Conservation (phyloP, 2,888 invertebrate species). For the Xestobium rufovillosum region DNA sequence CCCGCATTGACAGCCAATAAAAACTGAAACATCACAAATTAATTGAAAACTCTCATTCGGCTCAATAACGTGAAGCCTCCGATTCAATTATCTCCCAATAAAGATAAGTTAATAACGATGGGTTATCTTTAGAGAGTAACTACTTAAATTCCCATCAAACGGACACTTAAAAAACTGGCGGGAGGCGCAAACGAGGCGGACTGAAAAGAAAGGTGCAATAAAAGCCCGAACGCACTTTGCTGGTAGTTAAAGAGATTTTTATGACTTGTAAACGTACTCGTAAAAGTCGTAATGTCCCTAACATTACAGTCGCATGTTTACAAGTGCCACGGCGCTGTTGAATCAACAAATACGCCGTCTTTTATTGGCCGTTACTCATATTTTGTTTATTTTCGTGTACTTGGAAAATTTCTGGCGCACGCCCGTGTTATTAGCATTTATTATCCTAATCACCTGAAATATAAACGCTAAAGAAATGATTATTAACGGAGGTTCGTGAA, state of each 20-base stretch:
- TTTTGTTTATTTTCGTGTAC: constrained; percentile 34
- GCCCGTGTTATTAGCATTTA: too few relatives aligned
- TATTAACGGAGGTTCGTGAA: too few relatives aligned
- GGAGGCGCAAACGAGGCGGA: constrained; percentile 35
- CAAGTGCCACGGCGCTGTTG: constrained; percentile 35
- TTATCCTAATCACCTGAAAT: too few relatives aligned
- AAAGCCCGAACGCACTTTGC: constrained; percentile 42
- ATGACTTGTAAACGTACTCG: constrained; percentile 45
- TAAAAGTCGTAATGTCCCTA: constrained; percentile 45
- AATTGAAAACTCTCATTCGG: too few relatives aligned
- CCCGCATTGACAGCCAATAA: too few relatives aligned
- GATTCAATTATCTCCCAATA: too few relatives aligned
- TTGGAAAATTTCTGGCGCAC: too few relatives aligned
- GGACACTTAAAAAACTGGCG: constrained; percentile 36
- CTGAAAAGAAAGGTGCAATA: constrained; percentile 43
- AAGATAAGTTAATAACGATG: too few relatives aligned
- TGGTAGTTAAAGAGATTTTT: constrained; percentile 46
- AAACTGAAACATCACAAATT: too few relatives aligned
- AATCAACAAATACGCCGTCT: constrained; percentile 38
- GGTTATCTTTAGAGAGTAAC: too few relatives aligned
- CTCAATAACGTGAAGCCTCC: too few relatives aligned
- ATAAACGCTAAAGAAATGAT: too few relatives aligned
- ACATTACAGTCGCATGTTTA: constrained; percentile 43
- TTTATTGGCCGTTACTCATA: constrained; percentile 38
- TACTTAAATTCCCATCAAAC: constrained; percentile 41